Conservation (phyloP, 2,113 vertebrate species). For the Lethenteron camtschaticum region DNA sequence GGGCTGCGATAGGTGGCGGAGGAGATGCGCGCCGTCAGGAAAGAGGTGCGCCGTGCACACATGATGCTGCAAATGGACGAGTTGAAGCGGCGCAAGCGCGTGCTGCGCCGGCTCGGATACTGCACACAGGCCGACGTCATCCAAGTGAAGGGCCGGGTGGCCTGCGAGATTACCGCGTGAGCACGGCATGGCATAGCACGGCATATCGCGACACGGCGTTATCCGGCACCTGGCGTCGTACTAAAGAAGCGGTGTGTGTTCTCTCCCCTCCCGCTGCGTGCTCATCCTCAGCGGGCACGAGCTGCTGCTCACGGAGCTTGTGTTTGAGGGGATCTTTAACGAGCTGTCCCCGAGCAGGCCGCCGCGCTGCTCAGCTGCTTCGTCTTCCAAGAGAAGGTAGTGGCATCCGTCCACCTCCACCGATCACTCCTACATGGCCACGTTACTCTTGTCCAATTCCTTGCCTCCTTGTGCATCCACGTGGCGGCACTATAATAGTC, state of each 20-base stretch:
- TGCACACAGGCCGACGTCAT: slow-evolving; percentile 84
- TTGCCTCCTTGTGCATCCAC: too few species aligned
- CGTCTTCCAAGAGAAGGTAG: slow-evolving; percentile 91
- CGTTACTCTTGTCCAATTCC: too few species aligned
- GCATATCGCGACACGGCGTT: too few species aligned
- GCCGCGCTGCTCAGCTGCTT: slow-evolving; percentile 81
- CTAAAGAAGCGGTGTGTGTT: too few species aligned
- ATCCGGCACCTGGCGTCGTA: too few species aligned
- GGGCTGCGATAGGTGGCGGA: slow-evolving; percentile 35
- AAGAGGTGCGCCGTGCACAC: slow-evolving; percentile 66
- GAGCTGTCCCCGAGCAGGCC: slow-evolving; percentile 68
- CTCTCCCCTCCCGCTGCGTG: too few species aligned
- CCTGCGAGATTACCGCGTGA: slow-evolving; percentile 95
- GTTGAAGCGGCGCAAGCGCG: slow-evolving; percentile 82
- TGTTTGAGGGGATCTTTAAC: slow-evolving; percentile 93
- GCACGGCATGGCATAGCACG: too few species aligned
- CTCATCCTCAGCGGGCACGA: slow-evolving; percentile 47
- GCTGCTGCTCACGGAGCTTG: slow-evolving; percentile 84
- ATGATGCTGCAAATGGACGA: slow-evolving; percentile 95
- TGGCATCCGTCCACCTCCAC: too few species aligned
- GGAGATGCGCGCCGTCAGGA: slow-evolving; percentile 58
- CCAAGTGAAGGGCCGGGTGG: slow-evolving; percentile 85
- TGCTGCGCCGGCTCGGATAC: slow-evolving; percentile 73
- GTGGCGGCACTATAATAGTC: too few species aligned
- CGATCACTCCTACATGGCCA: too few species aligned